Percentiles rank a stretch among this genome's conserved stretches.
Evolutionary conservation across 64 coral and sea anemone genomes (phyloP).

Genomic region (Orbicella faveolata): DNA sequence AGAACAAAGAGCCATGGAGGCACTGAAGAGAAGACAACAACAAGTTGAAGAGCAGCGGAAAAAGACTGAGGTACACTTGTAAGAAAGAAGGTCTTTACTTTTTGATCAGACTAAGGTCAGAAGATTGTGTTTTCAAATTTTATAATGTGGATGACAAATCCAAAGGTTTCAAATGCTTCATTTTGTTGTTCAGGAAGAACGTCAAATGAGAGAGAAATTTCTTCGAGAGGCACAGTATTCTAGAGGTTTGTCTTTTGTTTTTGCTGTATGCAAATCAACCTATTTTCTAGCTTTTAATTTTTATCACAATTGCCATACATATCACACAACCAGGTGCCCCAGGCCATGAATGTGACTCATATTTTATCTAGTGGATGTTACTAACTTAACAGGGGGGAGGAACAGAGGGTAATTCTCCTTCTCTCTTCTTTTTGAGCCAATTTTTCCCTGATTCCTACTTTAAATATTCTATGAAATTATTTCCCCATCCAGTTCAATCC

Average conservation of each 20-base stretch:
- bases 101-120: neutral
- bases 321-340: too few relatives aligned
- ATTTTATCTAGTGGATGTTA: too few relatives aligned
- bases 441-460: neutral
- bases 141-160: neutral
- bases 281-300: neutral
- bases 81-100: neutral
- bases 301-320: too few relatives aligned
- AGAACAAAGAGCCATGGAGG: conserved; percentile 92
- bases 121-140: too few relatives aligned
- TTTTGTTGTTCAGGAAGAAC: conserved; percentile 72
- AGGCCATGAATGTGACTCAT: too few relatives aligned
- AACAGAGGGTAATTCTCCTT: too few relatives aligned
- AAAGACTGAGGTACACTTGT: conserved; percentile 66
- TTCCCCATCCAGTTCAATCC: too few relatives aligned
- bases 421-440: too few relatives aligned
- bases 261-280: neutral
- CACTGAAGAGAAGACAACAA: conserved; percentile 83
- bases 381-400: too few relatives aligned
- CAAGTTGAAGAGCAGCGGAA: conserved; percentile 89
- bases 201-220: conserved; percentile 89
- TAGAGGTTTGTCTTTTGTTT: conserved; percentile 47
- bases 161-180: neutral
- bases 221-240: conserved; percentile 86
- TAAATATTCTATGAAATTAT: neutral